Evolutionary conservation across 2,113 vertebrate species (phyloP).

Genomic region (Lophura nycthemera): DNA sequence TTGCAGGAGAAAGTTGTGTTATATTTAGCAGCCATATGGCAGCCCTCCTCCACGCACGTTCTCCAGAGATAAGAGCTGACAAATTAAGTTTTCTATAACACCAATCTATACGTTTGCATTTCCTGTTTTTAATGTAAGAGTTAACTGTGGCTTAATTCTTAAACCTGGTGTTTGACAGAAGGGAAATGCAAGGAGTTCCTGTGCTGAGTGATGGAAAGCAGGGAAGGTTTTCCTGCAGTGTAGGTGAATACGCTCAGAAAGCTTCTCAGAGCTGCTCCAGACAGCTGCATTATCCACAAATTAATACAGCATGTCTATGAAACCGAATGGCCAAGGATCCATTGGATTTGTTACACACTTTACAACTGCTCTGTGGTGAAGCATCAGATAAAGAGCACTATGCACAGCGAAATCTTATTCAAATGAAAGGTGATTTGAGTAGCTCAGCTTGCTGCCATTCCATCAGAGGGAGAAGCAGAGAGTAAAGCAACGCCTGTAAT

Average conservation of each 20-base stretch:
- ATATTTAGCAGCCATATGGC: conserved; percentile 70
- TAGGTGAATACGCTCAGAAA: background rate
- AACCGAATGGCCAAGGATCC: background rate
- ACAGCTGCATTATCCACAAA: background rate
- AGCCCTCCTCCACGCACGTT: conserved; percentile 36
- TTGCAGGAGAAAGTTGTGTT: conserved; percentile 37
- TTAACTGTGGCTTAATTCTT: background rate
- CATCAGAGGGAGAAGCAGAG: background rate
- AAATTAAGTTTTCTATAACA: conserved; percentile 55
- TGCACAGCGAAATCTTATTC: background rate
- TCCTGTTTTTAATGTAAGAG: background rate
- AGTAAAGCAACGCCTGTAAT: background rate
- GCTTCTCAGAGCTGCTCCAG: background rate
- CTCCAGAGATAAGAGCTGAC: conserved; percentile 2
- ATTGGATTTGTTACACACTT: background rate
- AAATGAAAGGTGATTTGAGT: background rate
- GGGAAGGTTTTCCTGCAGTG: background rate
- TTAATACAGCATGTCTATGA: background rate
- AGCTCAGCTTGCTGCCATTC: background rate
- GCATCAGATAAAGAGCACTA: background rate
- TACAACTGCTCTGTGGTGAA: background rate
- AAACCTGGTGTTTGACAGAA: background rate
- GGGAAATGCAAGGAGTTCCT: background rate
- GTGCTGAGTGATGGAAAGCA: background rate
- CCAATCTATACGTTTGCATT: background rate